Base-by-base conservation (phyloP, 2,797 vertebrate species). In the Heliangelus exortis region DNA sequence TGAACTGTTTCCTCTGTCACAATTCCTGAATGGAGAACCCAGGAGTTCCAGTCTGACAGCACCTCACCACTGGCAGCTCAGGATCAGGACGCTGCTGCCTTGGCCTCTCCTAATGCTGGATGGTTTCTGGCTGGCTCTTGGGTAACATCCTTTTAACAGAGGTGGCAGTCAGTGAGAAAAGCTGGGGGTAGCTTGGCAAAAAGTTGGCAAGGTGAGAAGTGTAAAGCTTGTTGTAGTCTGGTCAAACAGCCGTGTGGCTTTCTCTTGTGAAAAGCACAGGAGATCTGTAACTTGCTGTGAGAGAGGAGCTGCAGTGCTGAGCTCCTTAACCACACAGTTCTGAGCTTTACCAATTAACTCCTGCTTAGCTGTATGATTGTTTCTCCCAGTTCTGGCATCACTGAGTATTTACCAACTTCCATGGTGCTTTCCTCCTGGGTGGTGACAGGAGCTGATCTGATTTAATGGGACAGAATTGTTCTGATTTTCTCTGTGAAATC, bases 51-150 rank as follows among this genome's bases (percentile, higher is more conserved):
- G 14, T 6, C 3, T 5, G 53, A 25, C 2, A 7, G 47, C 43
- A 39, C 11, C 3, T 1, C 1, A 19, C 50, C 59, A 4, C 5
- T 29, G 68, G 4, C 18, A 3, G 25, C 4, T 47, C 33, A 1
- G 0, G 4, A 1, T 3, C 5, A 5, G 61, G 36, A 14, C 4
- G 62, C 23, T 26, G 59, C 79, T 55, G 72, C 62, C 53, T 16
- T 16, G 36, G 16, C 75, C 71, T 45, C 22, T 15, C 39, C 71
- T 17, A 3, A 0, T 1, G 3, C 62, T 4, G 0, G 2, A 1
- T 4, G 67, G 1, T 23, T 61, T 45, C 4, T 85, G 85, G 34
- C 57, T 23, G 66, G 34, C 63, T 69, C 61, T 69, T 73, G 53
- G 28, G 5, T 58, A 13, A 22, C 9, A 0, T 88, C 84, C 75